phyloP scores from a whole-genome alignment of 2,797 vertebrate genomes.

The Pteronotus mesoamericanus region DNA sequence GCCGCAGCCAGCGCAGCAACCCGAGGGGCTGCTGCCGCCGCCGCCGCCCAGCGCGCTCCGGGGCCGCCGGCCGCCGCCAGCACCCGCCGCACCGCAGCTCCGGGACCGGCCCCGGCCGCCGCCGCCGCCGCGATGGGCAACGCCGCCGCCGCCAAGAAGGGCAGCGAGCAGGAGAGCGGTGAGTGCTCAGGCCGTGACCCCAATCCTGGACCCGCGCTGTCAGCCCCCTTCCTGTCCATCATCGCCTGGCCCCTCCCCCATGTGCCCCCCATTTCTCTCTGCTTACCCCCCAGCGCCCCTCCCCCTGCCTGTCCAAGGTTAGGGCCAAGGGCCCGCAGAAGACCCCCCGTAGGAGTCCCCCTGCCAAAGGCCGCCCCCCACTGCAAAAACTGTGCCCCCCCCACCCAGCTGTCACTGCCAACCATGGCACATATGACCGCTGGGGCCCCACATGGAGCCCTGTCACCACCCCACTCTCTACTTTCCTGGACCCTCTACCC shows the following conservation, averaged over 20 bases:
- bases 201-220: conserved; percentile 21
- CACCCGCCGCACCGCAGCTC: conserved; percentile 72
- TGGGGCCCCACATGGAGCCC: conserved; percentile 49
- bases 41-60: conserved; percentile 68
- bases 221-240: conserved; percentile 26
- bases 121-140: conserved; percentile 87
- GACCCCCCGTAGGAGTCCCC: neutral
- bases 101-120: conserved; percentile 54
- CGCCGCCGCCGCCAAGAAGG: conserved; percentile 92
- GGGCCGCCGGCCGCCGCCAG: conserved; percentile 59
- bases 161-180: conserved; percentile 91
- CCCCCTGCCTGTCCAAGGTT: neutral
- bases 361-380: neutral
- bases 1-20: conserved; percentile 75
- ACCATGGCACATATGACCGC: conserved; percentile 56
- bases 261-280: neutral
- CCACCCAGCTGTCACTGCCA: conserved; percentile 69
- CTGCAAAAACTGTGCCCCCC: conserved; percentile 33
- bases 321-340: neutral
- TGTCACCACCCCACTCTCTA: conserved; percentile 39
- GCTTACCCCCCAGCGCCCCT: neutral
- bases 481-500: neutral
- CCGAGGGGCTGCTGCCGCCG: conserved; percentile 65
- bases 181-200: conserved; percentile 59
- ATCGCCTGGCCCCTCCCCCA: conserved; percentile 5